Evolutionary conservation across 2,797 vertebrate species (phyloP).

Genomic region (Ispidina lecontei): DNA sequence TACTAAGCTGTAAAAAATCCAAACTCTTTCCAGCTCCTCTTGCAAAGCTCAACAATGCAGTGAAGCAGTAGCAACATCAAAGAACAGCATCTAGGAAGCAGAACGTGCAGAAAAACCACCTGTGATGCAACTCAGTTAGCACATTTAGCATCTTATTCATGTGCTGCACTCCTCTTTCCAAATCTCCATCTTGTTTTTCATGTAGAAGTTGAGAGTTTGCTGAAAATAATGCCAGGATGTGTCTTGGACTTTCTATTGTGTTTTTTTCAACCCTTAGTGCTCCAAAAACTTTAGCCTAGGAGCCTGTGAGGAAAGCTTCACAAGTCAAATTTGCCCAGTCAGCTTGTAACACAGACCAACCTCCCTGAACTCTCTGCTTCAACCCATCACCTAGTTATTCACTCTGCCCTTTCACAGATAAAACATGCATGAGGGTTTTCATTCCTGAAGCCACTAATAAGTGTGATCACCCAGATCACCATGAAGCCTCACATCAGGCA

Average conservation of each 20-base stretch:
- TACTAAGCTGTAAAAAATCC: neutral
- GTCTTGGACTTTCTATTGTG: neutral
- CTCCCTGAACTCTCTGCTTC: neutral
- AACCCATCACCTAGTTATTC: neutral
- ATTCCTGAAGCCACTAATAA: slow-evolving; percentile 13
- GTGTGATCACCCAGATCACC: neutral
- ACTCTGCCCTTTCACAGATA: neutral
- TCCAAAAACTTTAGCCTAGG: neutral
- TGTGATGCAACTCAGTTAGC: neutral
- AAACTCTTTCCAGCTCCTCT: neutral
- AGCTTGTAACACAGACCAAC: neutral
- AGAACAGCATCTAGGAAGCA: neutral
- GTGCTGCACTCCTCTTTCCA: neutral
- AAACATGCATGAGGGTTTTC: neutral
- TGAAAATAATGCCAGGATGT: neutral
- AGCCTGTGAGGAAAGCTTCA: neutral
- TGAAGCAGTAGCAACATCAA: neutral
- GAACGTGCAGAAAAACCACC: neutral
- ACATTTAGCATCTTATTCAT: neutral
- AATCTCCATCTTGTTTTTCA: neutral
- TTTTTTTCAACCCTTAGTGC: neutral
- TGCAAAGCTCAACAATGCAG: neutral
- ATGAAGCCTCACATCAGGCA: neutral
- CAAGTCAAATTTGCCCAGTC: neutral
- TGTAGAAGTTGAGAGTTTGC: neutral